Evolutionary conservation across 2,113 vertebrate species (phyloP), one percentile per base, ranked within the genome.

Genomic region (Chinchilla lanigera): DNA sequence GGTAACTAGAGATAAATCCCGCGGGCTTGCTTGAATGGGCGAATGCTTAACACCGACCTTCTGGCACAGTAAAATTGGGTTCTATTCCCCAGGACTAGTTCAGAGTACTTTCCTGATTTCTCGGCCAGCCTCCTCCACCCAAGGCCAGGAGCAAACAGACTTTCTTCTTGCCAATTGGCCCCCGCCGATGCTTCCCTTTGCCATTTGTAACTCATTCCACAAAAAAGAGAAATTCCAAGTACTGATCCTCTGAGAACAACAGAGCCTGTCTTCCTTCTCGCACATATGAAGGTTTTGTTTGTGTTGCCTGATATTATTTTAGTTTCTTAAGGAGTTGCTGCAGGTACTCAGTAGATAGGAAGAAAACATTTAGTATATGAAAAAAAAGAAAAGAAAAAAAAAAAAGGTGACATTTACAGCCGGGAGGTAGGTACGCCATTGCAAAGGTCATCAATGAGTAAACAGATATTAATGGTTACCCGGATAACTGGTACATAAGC

Each of bases 391-490:
- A 65, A 33, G 54, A 97, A 71, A 54, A 33, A 69, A 96, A 97
- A 98, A 85, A 98, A 97, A 93, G 98, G 98, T 99, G 99, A 99
- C 99, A 99, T 99, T 99, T 99, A 98, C 98, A 98, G 98, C 98
- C 99, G 98, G 99, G 98, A 99, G 98, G 98, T 98, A 98, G 98
- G 98, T 98, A 99, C 98, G 95, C 97, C 99, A 99, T 99, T 99
- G 98, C 99, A 99, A 99, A 99, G 99, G 99, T 99, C 99, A 99
- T 99, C 99, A 98, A 98, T 99, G 99, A 99, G 99, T 99, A 99
- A 99, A 99, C 99, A 99, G 98, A 99, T 99, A 99, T 99, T 99
- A 99, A 99, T 99, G 99, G 99, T 99, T 99, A 99, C 99, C 99
- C 98, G 99, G 99, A 98, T 99, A 99, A 99, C 99, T 99, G 99